phyloP scores from a whole-genome alignment of 2,113 vertebrate species.

The Abramis brama region DNA sequence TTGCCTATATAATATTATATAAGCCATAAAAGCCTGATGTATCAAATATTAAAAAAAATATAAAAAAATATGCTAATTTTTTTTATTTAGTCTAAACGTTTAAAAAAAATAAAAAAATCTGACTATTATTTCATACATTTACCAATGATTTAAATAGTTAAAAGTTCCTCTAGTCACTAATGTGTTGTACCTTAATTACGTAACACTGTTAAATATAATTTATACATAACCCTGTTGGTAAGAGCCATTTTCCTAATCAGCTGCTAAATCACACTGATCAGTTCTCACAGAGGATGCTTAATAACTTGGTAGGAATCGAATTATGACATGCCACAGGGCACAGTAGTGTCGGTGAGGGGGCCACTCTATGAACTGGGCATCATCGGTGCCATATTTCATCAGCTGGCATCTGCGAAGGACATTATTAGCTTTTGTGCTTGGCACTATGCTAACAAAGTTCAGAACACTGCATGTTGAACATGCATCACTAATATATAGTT shows the following conservation, averaged over 20 bases:
- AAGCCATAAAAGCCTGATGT: no score
- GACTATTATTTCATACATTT: not conserved
- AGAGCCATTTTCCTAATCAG: constrained; percentile 19
- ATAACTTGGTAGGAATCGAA: constrained; percentile 69
- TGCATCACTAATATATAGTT: not conserved
- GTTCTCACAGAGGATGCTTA: constrained; percentile 58
- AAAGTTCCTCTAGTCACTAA: not conserved
- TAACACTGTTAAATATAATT: not conserved
- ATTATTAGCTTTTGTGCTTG: constrained; percentile 12
- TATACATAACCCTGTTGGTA: not conserved
- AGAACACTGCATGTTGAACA: not conserved
- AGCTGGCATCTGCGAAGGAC: constrained; percentile 11
- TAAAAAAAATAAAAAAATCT: no score
- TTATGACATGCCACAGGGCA: constrained; percentile 53
- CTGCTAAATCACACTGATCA: constrained; percentile 65
- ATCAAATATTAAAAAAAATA: no score
- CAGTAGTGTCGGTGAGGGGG: constrained; percentile 20
- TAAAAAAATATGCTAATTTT: no score
- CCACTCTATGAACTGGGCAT: not conserved
- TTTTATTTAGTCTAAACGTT: no score
- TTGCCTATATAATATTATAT: no score
- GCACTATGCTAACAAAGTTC: constrained; percentile 1
- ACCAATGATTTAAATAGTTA: not conserved
- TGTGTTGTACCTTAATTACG: not conserved
- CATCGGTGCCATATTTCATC: not conserved